Evolutionary conservation across 2,797 vertebrate species (phyloP).

Genomic region (Apodemus agrarius): DNA sequence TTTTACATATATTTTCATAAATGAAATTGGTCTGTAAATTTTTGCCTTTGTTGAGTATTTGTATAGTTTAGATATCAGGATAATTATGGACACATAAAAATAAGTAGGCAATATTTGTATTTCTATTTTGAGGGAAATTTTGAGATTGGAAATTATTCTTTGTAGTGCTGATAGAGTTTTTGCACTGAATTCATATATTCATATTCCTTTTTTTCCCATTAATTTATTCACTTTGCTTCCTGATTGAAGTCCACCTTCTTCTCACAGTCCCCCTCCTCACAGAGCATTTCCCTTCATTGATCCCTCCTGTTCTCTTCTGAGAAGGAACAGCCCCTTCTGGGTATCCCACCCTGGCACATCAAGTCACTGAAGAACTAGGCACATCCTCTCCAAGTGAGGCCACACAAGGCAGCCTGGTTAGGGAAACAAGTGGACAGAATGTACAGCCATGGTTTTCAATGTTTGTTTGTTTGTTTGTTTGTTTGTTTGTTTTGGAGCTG

Average conservation of each 20-base stretch:
- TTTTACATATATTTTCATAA: background rate
- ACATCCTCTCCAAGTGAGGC: background rate
- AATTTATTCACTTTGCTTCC: no score
- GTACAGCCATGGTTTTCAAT: background rate
- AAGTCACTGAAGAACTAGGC: background rate
- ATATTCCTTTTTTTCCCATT: background rate
- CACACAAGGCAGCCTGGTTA: background rate
- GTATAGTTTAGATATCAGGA: no score
- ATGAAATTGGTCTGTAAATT: background rate
- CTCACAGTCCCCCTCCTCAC: no score
- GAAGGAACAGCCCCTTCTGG: no score
- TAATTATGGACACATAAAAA: no score
- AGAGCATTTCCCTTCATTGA: no score
- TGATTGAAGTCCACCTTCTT: no score
- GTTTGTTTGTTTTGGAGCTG: background rate
- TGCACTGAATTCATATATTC: background rate
- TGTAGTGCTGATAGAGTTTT: background rate
- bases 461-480: no score
- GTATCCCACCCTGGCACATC: background rate
- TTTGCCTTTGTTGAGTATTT: background rate
- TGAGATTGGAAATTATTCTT: background rate
- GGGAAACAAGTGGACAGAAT: background rate
- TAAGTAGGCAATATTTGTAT: no score
- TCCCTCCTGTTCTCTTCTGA: no score
- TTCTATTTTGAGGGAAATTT: no score